phyloP scores from a whole-genome alignment of 2,888 invertebrate species.

The Chrysolina americana region DNA sequence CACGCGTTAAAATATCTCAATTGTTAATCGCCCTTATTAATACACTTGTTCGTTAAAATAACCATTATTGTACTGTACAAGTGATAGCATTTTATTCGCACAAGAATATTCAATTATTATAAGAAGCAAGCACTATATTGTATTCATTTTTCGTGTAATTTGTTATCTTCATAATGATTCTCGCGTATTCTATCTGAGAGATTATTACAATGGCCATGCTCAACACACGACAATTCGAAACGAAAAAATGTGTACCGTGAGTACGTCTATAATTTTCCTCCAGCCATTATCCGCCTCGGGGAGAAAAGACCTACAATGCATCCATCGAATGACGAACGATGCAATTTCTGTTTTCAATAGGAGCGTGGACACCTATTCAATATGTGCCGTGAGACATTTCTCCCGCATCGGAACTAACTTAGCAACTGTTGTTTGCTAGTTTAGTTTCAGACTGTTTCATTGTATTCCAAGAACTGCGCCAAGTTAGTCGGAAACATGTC shows the following conservation, averaged over 20 bases:
- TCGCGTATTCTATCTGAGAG: no score
- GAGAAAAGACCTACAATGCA: background rate
- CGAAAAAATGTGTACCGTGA: conserved; percentile 6
- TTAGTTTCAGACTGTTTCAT: conserved; percentile 6
- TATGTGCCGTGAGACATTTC: conserved; percentile 9
- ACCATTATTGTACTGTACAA: no score
- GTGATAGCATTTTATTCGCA: no score
- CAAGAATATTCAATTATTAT: no score
- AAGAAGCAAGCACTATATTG: no score
- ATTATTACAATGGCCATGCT: no score
- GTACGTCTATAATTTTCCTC: background rate
- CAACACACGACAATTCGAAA: background rate
- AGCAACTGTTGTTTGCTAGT: conserved; percentile 3
- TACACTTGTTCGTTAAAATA: no score
- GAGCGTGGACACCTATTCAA: background rate
- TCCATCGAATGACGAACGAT: background rate
- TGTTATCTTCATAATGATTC: no score
- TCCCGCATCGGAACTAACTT: background rate
- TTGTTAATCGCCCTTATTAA: no score
- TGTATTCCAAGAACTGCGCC: background rate
- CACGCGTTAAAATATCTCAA: no score
- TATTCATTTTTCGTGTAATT: no score
- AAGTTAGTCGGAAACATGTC: background rate
- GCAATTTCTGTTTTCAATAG: conserved; percentile 1
- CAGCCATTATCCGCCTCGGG: background rate